phyloP scores from a whole-genome alignment of 2,888 invertebrate species.

The Argynnis bischoffii region DNA sequence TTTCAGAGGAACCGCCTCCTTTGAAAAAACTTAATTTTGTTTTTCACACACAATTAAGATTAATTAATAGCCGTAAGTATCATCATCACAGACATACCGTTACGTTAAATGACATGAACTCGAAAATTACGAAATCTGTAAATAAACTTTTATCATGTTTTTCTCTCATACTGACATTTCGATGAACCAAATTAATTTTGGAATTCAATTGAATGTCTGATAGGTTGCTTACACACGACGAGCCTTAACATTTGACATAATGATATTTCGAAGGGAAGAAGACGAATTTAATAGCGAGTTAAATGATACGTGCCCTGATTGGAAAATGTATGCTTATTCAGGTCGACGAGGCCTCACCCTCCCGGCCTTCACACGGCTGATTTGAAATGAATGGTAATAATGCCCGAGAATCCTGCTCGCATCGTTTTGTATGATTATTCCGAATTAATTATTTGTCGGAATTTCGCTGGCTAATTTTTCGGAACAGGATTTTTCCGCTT shows the following conservation, averaged over 20 bases:
- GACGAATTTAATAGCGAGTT: slow-evolving; percentile 82
- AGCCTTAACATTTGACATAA: slow-evolving; percentile 68
- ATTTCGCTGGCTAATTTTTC: slow-evolving; percentile 80
- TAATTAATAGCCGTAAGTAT: slow-evolving; percentile 38
- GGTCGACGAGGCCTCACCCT: slow-evolving; percentile 66
- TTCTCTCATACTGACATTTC: slow-evolving; percentile 18
- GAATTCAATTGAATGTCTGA: slow-evolving; percentile 30
- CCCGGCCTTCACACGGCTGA: slow-evolving; percentile 75
- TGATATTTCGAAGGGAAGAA: slow-evolving; percentile 80
- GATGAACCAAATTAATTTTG: slow-evolving; percentile 29
- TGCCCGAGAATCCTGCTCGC: slow-evolving; percentile 77
- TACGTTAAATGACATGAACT: slow-evolving; percentile 29
- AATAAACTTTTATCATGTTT: slow-evolving; percentile 20
- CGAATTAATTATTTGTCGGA: slow-evolving; percentile 82
- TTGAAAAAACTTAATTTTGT: slow-evolving; percentile 40
- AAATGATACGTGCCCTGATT: slow-evolving; percentile 82
- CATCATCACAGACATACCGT: slow-evolving; percentile 26
- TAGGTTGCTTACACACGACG: slow-evolving; percentile 48
- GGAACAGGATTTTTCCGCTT: slow-evolving; percentile 80
- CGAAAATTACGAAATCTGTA: slow-evolving; percentile 15
- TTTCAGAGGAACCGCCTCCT: slow-evolving; percentile 43
- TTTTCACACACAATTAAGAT: slow-evolving; percentile 41
- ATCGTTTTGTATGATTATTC: slow-evolving; percentile 83
- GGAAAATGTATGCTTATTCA: slow-evolving; percentile 83
- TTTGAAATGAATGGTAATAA: slow-evolving; percentile 83